Percentiles rank a stretch among this genome's conserved stretches.
These are phyloP conservation scores for Notechis scutatus DNA, from an alignment of 2,113 vertebrate species.

Conservation along the genomic window DNA sequence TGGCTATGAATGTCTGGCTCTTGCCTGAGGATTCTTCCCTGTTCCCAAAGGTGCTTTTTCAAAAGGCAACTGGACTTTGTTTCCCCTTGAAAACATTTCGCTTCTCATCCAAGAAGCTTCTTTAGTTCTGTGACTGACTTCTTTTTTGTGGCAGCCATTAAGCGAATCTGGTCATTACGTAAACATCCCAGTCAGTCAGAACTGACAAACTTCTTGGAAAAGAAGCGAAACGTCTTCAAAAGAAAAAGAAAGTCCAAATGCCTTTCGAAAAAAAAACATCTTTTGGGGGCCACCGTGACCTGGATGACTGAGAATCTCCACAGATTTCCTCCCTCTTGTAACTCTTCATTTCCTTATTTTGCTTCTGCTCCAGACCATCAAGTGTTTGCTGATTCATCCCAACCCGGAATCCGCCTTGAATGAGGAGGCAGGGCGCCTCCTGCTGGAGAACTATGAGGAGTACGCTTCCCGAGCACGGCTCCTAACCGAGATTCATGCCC, in stretches of 20 bases:
- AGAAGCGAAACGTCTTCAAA: not conserved
- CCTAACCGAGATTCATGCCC: slow-evolving; percentile 87
- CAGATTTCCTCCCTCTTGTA: not conserved
- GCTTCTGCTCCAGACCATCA: slow-evolving; percentile 77
- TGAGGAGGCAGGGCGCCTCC: slow-evolving; percentile 85
- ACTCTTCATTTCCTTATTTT: not conserved
- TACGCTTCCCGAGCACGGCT: slow-evolving; percentile 85
- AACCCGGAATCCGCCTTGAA: slow-evolving; percentile 90
- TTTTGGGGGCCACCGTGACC: not conserved
- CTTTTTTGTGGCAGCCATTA: not conserved
- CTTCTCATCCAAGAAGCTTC: not conserved
- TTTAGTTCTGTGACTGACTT: not conserved
- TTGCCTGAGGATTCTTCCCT: not conserved
- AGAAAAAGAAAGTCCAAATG: not conserved
- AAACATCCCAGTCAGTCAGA: not conserved
- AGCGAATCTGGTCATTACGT: not conserved
- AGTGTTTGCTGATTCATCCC: slow-evolving; percentile 92
- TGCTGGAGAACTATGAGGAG: slow-evolving; percentile 88
- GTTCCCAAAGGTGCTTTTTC: not conserved
- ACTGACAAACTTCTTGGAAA: too few species aligned
- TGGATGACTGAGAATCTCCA: not conserved
- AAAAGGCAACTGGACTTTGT: not conserved
- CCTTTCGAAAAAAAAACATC: not conserved
- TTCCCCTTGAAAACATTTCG: not conserved
- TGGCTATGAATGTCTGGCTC: not conserved